Percentiles rank a stretch among this genome's conserved stretches.
These are phyloP conservation scores for Diarsia rubi DNA, from an alignment of 2,888 invertebrate genomes.

Conservation along the genomic window DNA sequence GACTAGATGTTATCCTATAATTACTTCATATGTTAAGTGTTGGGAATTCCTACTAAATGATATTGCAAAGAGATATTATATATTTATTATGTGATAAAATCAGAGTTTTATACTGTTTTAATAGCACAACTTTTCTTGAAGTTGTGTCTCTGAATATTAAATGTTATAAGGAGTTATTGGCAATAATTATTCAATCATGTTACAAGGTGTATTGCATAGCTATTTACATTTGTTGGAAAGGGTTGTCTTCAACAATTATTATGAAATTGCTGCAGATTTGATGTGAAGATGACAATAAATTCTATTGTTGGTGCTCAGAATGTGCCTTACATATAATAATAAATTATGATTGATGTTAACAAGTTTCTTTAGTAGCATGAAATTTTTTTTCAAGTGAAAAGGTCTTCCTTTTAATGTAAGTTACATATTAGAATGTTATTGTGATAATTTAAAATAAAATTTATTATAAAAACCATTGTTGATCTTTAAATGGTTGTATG, in stretches of 20 bases:
- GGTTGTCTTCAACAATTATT: constrained; percentile 40
- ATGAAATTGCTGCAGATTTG: constrained; percentile 8
- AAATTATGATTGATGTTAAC: constrained; percentile 50
- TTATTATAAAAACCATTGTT: constrained; percentile 43
- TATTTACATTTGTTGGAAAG: constrained; percentile 46
- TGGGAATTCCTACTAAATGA: constrained; percentile 40
- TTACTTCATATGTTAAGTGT: constrained; percentile 1
- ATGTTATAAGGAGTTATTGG: constrained; percentile 35
- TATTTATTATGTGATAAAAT: constrained; percentile 40
- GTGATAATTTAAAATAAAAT: constrained; percentile 73
- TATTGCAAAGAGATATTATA: constrained; percentile 59
- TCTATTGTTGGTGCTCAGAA: constrained; percentile 64
- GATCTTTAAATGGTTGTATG: constrained; percentile 52
- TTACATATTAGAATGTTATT: constrained; percentile 68
- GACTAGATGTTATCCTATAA: constrained; percentile 87
- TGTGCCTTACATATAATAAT: constrained; percentile 74
- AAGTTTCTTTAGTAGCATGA: constrained; percentile 65
- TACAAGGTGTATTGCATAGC: constrained; percentile 48
- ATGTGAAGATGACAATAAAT: constrained; percentile 65
- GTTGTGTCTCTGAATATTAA: constrained; percentile 48
- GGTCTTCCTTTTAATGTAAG: constrained; percentile 72
- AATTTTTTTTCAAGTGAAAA: constrained; percentile 59
- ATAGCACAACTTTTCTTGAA: constrained; percentile 48
- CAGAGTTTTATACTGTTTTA: constrained; percentile 31
- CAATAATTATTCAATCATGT: constrained; percentile 48